These are phyloP conservation scores for Pecten maximus DNA, from an alignment of 2,888 invertebrate species.

Conservation along the genomic window DNA sequence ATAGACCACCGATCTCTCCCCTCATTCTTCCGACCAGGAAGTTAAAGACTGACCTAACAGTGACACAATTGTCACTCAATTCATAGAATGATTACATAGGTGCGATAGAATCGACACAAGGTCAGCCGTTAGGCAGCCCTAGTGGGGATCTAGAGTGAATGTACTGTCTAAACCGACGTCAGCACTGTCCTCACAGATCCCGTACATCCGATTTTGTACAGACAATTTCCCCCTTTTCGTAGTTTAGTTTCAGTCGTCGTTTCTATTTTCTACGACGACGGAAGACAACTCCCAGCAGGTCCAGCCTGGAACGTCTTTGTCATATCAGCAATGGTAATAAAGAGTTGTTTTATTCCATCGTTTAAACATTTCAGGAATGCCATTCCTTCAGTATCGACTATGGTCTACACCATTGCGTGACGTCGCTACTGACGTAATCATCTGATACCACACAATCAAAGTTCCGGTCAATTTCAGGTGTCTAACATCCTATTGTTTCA, in stretches of 20 bases:
- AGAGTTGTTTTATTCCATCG: too few species aligned
- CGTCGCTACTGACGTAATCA: too few species aligned
- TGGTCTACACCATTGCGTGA: too few species aligned
- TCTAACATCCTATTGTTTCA: too few species aligned
- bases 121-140: not conserved
- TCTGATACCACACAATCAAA: too few species aligned
- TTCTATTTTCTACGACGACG: too few species aligned
- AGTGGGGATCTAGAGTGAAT: not conserved
- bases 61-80: not conserved
- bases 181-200: not conserved
- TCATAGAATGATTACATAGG: not conserved
- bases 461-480: too few species aligned
- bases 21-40: not conserved
- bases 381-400: not conserved
- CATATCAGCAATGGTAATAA: too few species aligned
- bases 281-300: too few species aligned
- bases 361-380: not conserved
- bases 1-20: not conserved
- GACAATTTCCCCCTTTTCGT: not conserved
- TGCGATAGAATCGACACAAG: not conserved
- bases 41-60: not conserved
- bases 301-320: too few species aligned
- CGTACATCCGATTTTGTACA: not conserved
- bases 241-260: not conserved
- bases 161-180: not conserved